Percentiles rank a stretch among this genome's conserved stretches.
These are phyloP conservation scores for Lerema accius DNA, from an alignment of 1,140 invertebrate species.

Conservation along the genomic window DNA sequence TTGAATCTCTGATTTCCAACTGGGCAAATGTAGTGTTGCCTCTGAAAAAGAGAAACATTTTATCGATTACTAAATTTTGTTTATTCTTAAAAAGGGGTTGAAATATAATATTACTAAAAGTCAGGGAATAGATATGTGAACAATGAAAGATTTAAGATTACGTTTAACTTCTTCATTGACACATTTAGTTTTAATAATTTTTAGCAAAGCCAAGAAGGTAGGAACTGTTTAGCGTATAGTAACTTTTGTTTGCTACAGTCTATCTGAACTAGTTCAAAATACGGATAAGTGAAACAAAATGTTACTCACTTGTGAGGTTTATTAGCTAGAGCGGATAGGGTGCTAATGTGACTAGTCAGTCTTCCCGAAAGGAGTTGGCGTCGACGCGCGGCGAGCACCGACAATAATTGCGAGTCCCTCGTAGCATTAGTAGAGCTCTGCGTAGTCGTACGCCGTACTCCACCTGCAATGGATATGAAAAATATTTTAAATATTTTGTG, in stretches of 20 bases:
- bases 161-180: too few relatives aligned
- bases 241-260: too few relatives aligned
- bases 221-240: too few relatives aligned
- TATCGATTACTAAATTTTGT: too few relatives aligned
- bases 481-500: conserved; percentile 6
- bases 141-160: too few relatives aligned
- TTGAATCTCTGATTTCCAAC: conserved; percentile 73
- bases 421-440: conserved; percentile 61
- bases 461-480: conserved; percentile 53
- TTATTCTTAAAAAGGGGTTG: too few relatives aligned
- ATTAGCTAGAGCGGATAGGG: conserved; percentile 65
- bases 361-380: conserved; percentile 68
- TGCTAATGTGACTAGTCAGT: conserved; percentile 72
- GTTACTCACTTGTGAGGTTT: conserved; percentile 71
- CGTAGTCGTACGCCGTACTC: conserved; percentile 52
- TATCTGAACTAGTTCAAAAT: too few relatives aligned
- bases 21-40: conserved; percentile 76
- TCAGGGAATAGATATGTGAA: too few relatives aligned
- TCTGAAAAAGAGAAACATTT: conserved; percentile 59
- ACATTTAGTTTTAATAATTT: too few relatives aligned
- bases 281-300: too few relatives aligned
- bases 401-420: conserved; percentile 81
- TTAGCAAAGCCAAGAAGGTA: too few relatives aligned
- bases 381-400: conserved; percentile 81
- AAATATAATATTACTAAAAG: too few relatives aligned